These are phyloP conservation scores for Eublepharis macularius DNA, from an alignment of 2,113 vertebrate genomes.

Conservation along the genomic window DNA sequence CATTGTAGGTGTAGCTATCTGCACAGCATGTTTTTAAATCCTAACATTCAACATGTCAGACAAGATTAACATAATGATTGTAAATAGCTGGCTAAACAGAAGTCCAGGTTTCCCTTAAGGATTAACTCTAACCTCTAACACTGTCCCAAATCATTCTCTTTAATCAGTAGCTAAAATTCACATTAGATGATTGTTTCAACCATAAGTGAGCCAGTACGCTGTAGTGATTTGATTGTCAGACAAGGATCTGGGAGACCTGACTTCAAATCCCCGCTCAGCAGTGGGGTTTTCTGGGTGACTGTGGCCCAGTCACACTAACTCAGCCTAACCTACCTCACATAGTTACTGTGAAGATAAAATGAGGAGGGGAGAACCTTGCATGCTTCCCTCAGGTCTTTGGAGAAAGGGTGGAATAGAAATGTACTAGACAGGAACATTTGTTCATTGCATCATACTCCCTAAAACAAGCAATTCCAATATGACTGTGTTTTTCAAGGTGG, in stretches of 20 bases:
- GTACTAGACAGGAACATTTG: too few relatives aligned
- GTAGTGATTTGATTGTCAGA: too few relatives aligned
- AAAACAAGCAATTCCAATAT: not conserved
- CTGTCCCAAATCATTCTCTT: not conserved
- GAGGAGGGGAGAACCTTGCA: too few relatives aligned
- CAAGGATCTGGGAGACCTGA: too few relatives aligned
- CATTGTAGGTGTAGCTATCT: not conserved
- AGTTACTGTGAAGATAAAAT: too few relatives aligned
- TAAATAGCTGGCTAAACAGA: not conserved
- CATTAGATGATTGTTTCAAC: not conserved
- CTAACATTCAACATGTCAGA: not conserved
- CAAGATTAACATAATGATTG: not conserved
- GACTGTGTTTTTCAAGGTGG: not conserved
- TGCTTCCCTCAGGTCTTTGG: too few relatives aligned
- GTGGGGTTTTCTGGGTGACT: too few relatives aligned
- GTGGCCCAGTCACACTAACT: too few relatives aligned
- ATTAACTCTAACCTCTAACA: not conserved
- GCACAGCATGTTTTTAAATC: not conserved
- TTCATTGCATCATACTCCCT: not conserved
- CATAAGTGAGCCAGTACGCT: not conserved
- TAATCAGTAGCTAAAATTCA: not conserved
- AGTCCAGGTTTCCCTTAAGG: not conserved
- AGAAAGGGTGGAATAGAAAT: too few relatives aligned
- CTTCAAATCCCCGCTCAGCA: too few relatives aligned
- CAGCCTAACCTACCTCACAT: too few relatives aligned